Conservation (phyloP, 2,797 vertebrate species). For the Chaetophractus vellerosus region DNA sequence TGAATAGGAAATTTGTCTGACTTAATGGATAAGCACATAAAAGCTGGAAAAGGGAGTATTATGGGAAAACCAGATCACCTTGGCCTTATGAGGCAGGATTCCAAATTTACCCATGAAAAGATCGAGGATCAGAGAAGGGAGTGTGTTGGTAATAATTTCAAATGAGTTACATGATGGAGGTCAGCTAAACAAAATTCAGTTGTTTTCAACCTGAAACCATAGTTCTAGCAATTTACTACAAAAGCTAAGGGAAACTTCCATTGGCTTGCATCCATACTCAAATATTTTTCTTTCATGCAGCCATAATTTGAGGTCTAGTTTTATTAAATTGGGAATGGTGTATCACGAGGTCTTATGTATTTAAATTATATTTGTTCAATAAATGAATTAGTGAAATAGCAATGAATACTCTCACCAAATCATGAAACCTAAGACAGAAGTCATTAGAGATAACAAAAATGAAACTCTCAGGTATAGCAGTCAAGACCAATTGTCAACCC, state of each 20-base stretch:
- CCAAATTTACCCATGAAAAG: conserved; percentile 64
- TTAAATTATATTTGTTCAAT: conserved; percentile 38
- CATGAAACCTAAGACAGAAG: conserved; percentile 26
- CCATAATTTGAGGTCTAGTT: conserved; percentile 1
- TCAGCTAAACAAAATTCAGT: conserved; percentile 73
- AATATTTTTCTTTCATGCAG: conserved; percentile 42
- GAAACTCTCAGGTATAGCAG: background rate
- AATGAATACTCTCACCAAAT: background rate
- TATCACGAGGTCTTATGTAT: background rate
- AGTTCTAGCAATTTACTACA: conserved; percentile 24
- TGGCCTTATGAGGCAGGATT: conserved; percentile 17
- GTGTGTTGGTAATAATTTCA: conserved; percentile 52
- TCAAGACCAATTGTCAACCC: background rate
- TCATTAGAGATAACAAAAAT: conserved; percentile 54
- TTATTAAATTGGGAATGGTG: background rate
- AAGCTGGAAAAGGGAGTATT: conserved; percentile 65
- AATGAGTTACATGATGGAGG: conserved; percentile 28
- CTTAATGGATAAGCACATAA: conserved; percentile 72
- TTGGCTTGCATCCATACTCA: conserved; percentile 19
- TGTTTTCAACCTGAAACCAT: conserved; percentile 68
- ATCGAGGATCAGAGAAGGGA: conserved; percentile 60
- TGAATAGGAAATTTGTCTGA: conserved; percentile 75
- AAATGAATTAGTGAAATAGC: background rate
- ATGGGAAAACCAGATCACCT: conserved; percentile 69
- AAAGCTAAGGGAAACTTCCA: conserved; percentile 41